Percentiles rank a stretch among this genome's conserved stretches.
phyloP scores from a whole-genome alignment of 2,113 vertebrate species.

The Myotis davidii region DNA sequence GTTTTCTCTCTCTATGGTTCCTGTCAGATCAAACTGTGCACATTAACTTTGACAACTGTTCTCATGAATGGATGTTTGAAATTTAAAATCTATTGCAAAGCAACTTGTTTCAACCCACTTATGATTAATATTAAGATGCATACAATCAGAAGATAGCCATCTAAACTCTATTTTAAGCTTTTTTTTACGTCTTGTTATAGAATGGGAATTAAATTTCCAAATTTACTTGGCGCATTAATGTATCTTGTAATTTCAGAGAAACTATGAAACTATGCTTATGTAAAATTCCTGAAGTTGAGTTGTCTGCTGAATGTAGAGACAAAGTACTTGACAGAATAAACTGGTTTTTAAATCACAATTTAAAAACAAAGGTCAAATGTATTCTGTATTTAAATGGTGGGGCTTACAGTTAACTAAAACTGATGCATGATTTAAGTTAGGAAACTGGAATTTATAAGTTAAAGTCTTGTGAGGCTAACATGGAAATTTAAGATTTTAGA shows the following conservation, averaged over 20 bases:
- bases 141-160: conserved; percentile 21
- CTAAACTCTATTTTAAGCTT: conserved; percentile 38
- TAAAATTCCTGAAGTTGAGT: background rate
- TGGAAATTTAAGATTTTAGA: conserved; percentile 7
- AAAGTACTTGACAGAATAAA: conserved; percentile 23
- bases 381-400: conserved; percentile 26
- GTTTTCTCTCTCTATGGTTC: conserved; percentile 57
- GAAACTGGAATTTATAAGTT: background rate
- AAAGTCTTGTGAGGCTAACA: conserved; percentile 5
- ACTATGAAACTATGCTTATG: background rate
- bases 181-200: conserved; percentile 51
- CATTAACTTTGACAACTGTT: conserved; percentile 51
- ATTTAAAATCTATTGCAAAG: conserved; percentile 58
- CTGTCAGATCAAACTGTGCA: conserved; percentile 33
- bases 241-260: conserved; percentile 32
- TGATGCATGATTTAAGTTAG: background rate
- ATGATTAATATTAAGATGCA: conserved; percentile 56
- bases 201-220: conserved; percentile 41
- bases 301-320: conserved; percentile 21
- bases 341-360: conserved; percentile 3
- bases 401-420: conserved; percentile 31
- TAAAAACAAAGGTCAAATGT: conserved; percentile 53
- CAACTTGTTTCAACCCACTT: conserved; percentile 40
- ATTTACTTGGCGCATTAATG: conserved; percentile 27
- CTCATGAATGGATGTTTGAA: conserved; percentile 59